A percentile compares a stretch with the other conserved stretches of the same genome.
Evolutionary conservation across 2,797 vertebrate genomes (phyloP).

Genomic region (Rhinophrynus dorsalis): DNA sequence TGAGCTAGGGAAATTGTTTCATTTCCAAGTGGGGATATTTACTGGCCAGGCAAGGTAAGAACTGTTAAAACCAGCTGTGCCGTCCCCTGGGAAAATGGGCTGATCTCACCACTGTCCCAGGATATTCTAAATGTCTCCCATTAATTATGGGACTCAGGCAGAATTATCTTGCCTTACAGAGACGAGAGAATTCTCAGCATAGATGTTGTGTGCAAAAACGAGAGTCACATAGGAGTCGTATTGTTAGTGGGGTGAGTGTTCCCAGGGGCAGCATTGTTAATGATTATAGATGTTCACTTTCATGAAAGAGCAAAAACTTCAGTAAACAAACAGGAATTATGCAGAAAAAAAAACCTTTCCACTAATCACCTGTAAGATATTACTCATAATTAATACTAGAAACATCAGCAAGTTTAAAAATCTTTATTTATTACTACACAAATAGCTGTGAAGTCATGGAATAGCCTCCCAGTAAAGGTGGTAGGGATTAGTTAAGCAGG

Average conservation of each 20-base stretch:
- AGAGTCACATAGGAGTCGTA: slow-evolving; percentile 72
- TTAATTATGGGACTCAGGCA: slow-evolving; percentile 40
- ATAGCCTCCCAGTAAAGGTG: no score
- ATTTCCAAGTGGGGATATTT: no score
- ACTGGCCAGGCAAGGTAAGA: no score
- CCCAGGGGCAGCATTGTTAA: slow-evolving; percentile 79
- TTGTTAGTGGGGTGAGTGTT: slow-evolving; percentile 73
- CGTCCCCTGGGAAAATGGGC: slow-evolving; percentile 26
- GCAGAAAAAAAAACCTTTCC: slow-evolving; percentile 35
- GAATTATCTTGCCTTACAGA: slow-evolving; percentile 33
- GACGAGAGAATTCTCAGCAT: slow-evolving; percentile 53
- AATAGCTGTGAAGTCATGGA: no score
- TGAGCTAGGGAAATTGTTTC: no score
- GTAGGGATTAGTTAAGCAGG: no score
- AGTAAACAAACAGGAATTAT: slow-evolving; percentile 68
- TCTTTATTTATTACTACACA: no score
- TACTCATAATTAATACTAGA: slow-evolving; percentile 14
- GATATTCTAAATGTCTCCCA: slow-evolving; percentile 9
- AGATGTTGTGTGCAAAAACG: slow-evolving; percentile 57
- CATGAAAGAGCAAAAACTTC: slow-evolving; percentile 60
- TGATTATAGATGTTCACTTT: slow-evolving; percentile 72
- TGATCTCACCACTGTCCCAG: neutral
- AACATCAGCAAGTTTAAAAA: no score
- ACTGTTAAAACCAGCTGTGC: slow-evolving; percentile 13
- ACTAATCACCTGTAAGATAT: neutral